These are phyloP conservation scores for Lepidocyrtoides sp. DNA, from an alignment of 2,888 invertebrate species.

Conservation along the genomic window DNA sequence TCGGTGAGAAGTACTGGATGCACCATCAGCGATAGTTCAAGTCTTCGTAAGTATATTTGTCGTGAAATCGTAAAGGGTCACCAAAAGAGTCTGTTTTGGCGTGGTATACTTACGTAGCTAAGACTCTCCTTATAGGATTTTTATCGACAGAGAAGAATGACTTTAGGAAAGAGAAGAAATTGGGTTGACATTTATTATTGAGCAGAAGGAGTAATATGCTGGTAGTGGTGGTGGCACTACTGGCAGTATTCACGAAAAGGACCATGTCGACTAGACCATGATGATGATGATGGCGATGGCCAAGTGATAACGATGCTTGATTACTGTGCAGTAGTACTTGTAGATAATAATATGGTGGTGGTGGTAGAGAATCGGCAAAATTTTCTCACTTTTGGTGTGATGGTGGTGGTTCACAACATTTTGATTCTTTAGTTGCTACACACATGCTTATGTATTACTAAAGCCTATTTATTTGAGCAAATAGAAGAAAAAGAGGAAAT, in stretches of 20 bases:
- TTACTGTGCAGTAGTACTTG: slow-evolving; percentile 16
- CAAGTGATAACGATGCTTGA: slow-evolving; percentile 58
- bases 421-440: neutral
- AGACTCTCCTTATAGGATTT: neutral
- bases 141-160: slow-evolving; percentile 1
- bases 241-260: no score
- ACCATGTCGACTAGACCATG: no score
- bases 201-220: neutral
- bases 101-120: no score
- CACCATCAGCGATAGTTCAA: neutral
- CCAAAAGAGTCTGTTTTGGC: no score
- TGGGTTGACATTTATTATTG: slow-evolving; percentile 64
- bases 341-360: neutral
- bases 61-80: no score
- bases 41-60: neutral
- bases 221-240: neutral
- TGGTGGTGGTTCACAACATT: neutral
- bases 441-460: no score
- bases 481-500: slow-evolving; percentile 52
- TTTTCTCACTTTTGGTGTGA: slow-evolving; percentile 38
- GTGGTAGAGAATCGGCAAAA: slow-evolving; percentile 1
- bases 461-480: no score
- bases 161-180: slow-evolving; percentile 12
- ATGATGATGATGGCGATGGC: slow-evolving; percentile 31
- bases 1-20: no score